Evolutionary conservation across 35 echinoderm and acorn worm species (phyloP).

Genomic region (Patiria miniata): DNA sequence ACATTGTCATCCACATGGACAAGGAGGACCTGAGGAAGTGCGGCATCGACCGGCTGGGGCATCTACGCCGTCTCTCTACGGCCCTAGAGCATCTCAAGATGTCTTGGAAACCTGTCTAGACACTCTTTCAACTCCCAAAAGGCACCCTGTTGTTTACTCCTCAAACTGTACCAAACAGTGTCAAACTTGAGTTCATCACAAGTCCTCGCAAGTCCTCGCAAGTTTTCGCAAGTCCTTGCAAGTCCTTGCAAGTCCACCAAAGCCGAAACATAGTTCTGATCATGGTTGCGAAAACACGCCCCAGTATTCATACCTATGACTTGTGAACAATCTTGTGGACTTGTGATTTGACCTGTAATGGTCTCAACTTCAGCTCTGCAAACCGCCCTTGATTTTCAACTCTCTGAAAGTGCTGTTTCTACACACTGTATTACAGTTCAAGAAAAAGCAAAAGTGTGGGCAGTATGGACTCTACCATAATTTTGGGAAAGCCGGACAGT

Average conservation of each 20-base stretch:
- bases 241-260: background rate
- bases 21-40: constrained; percentile 88
- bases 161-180: background rate
- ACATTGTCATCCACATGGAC: constrained; percentile 90
- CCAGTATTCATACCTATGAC: background rate
- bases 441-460: too few species aligned
- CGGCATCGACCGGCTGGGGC: constrained; percentile 76
- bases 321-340: too few species aligned
- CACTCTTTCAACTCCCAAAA: background rate
- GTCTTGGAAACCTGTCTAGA: constrained; percentile 44
- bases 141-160: too few species aligned
- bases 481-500: too few species aligned
- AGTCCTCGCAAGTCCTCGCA: background rate
- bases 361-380: too few species aligned
- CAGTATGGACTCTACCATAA: too few species aligned
- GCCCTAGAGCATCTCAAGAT: constrained; percentile 74
- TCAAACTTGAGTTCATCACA: background rate
- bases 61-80: constrained; percentile 70
- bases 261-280: background rate
- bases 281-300: background rate
- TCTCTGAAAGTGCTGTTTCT: too few species aligned
- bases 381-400: too few species aligned
- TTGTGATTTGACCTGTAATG: too few species aligned
- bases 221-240: background rate
- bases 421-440: too few species aligned